Conservation (phyloP, 2,888 invertebrate species). For the Calliscelio sp. region DNA sequence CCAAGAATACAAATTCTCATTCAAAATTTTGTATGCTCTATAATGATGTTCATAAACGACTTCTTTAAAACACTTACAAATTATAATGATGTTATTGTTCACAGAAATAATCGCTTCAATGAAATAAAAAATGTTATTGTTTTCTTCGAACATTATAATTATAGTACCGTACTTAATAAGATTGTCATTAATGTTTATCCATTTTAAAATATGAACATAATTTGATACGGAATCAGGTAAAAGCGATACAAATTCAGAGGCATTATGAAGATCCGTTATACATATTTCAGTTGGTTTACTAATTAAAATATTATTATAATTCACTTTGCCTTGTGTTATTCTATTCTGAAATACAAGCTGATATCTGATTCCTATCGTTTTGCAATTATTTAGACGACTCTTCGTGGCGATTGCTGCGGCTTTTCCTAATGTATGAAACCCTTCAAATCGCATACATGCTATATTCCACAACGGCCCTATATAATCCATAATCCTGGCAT, state of each 20-base stretch:
- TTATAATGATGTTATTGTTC: neutral
- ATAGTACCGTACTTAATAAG: neutral
- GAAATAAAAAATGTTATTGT: slow-evolving; percentile 5
- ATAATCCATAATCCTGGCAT: slow-evolving; percentile 42
- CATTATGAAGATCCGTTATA: too few species aligned
- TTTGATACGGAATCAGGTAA: neutral
- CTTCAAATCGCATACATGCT: slow-evolving; percentile 71
- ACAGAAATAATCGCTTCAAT: slow-evolving; percentile 11
- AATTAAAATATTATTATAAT: neutral
- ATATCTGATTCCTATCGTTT: slow-evolving; percentile 56
- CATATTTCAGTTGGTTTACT: neutral
- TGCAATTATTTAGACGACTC: slow-evolving; percentile 60
- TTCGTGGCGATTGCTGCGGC: slow-evolving; percentile 33
- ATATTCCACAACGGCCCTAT: slow-evolving; percentile 70
- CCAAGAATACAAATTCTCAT: slow-evolving; percentile 15
- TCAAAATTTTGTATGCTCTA: slow-evolving; percentile 23
- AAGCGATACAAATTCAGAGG: neutral
- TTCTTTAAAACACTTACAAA: slow-evolving; percentile 13
- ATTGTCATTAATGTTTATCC: neutral
- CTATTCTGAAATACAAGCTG: slow-evolving; percentile 38
- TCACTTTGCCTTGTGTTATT: neutral
- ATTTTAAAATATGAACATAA: neutral
- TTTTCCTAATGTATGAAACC: slow-evolving; percentile 60
- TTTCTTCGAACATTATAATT: slow-evolving; percentile 11
- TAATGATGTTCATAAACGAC: slow-evolving; percentile 16